These are phyloP conservation scores for Sciurus carolinensis DNA, from an alignment of 2,797 vertebrate genomes.

Conservation along the genomic window DNA sequence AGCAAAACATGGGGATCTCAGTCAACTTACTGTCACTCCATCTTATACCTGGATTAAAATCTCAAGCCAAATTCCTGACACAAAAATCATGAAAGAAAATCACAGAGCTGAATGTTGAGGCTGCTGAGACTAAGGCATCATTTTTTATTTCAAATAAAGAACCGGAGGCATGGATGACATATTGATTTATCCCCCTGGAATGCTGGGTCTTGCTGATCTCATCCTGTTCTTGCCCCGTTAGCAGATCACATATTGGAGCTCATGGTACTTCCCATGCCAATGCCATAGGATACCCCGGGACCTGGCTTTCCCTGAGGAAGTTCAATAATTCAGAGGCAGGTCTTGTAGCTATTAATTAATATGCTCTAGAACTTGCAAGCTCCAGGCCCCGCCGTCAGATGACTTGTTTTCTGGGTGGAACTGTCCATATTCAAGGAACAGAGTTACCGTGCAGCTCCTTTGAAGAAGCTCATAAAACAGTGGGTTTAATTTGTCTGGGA, in stretches of 20 bases:
- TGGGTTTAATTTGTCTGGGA: slow-evolving; percentile 89
- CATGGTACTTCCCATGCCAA: not conserved
- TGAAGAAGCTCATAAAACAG: slow-evolving; percentile 89
- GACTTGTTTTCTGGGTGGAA: slow-evolving; percentile 84
- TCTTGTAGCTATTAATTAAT: not conserved
- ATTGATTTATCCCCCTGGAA: too few species aligned
- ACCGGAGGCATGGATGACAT: not conserved
- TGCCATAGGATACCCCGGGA: not conserved
- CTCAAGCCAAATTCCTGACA: not conserved
- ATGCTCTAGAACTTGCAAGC: slow-evolving; percentile 79
- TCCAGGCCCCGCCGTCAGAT: slow-evolving; percentile 81
- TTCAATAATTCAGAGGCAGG: not conserved
- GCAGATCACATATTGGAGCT: not conserved
- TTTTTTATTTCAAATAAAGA: not conserved
- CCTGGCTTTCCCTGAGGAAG: not conserved
- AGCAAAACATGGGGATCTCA: not conserved
- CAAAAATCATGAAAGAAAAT: not conserved
- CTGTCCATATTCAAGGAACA: slow-evolving; percentile 87
- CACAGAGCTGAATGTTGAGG: not conserved
- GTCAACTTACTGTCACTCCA: not conserved
- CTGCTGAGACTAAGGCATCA: not conserved
- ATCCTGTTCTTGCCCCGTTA: accelerated
- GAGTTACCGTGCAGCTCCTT: slow-evolving; percentile 87
- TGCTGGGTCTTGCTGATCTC: not conserved
- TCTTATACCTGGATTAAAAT: not conserved